These are phyloP conservation scores for Peromyscus attwateri DNA, from an alignment of 2,797 vertebrate genomes.

Conservation along the genomic window DNA sequence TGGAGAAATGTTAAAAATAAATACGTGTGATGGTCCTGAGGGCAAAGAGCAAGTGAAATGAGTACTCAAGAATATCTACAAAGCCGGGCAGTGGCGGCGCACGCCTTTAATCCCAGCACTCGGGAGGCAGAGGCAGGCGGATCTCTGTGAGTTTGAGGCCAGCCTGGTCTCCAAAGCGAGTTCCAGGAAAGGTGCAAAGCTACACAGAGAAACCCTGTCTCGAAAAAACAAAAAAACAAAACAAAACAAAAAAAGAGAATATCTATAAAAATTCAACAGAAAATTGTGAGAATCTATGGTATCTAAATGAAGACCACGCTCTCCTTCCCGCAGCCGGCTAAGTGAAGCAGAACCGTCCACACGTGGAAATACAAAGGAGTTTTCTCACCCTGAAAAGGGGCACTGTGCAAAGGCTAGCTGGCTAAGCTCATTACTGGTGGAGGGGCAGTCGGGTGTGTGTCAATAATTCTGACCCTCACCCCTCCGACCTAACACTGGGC, in stretches of 20 bases:
- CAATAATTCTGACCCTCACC: neutral
- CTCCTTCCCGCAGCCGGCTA: neutral
- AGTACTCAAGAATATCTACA: neutral
- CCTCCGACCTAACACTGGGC: neutral
- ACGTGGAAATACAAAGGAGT: neutral
- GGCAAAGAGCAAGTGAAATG: slow-evolving; percentile 24
- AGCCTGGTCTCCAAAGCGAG: too few species aligned
- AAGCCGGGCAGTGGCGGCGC: neutral
- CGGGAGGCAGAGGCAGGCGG: too few species aligned
- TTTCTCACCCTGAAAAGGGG: neutral
- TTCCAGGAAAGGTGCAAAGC: too few species aligned
- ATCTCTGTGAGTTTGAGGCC: too few species aligned
- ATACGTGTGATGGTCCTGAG: neutral
- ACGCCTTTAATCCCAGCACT: too few species aligned
- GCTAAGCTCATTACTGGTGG: neutral
- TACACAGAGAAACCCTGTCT: too few species aligned
- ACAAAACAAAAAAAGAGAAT: neutral
- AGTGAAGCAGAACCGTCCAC: neutral
- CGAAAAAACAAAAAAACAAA: too few species aligned
- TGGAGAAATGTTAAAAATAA: slow-evolving; percentile 11
- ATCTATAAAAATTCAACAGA: neutral
- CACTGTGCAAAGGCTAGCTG: neutral
- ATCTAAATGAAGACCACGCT: neutral
- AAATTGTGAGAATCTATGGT: neutral
- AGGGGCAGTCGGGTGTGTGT: neutral